These are phyloP conservation scores for Nemapogon koenigi DNA, from an alignment of 2,888 invertebrate genomes.

Conservation along the genomic window DNA sequence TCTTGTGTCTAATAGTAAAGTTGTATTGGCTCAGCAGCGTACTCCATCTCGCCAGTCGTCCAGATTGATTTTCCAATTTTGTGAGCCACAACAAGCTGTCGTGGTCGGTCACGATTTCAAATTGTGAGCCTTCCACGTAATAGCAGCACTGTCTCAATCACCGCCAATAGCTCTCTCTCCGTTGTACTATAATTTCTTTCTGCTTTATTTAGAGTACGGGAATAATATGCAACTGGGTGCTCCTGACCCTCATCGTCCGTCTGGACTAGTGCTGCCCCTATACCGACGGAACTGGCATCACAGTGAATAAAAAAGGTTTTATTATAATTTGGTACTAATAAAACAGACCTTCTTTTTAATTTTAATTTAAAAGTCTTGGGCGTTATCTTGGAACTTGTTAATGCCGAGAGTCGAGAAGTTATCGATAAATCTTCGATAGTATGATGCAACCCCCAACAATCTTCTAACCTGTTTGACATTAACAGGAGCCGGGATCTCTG, in stretches of 20 bases:
- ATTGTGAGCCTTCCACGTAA: slow-evolving; percentile 8
- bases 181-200: slow-evolving; percentile 15
- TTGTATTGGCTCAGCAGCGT: neutral
- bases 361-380: neutral
- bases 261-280: neutral
- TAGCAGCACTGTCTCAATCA: slow-evolving; percentile 12
- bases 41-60: slow-evolving; percentile 6
- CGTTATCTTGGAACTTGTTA: too few relatives aligned
- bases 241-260: neutral
- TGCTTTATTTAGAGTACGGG: slow-evolving; percentile 12
- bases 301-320: slow-evolving; percentile 1
- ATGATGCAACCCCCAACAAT: neutral
- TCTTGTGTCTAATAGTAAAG: neutral
- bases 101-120: slow-evolving; percentile 4
- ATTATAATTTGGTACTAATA: neutral
- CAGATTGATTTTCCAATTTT: slow-evolving; percentile 1
- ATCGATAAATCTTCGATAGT: neutral
- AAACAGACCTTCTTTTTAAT: slow-evolving; percentile 1
- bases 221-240: slow-evolving; percentile 3
- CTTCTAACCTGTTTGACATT: neutral
- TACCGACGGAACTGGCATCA: neutral
- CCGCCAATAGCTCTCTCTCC: slow-evolving; percentile 14
- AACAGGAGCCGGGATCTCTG: neutral
- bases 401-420: neutral
- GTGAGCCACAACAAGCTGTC: slow-evolving; percentile 1